Evolutionary conservation across 2,888 invertebrate species (phyloP), one percentile per base, ranked within the genome.

Genomic region (Nomada lathburiana): DNA sequence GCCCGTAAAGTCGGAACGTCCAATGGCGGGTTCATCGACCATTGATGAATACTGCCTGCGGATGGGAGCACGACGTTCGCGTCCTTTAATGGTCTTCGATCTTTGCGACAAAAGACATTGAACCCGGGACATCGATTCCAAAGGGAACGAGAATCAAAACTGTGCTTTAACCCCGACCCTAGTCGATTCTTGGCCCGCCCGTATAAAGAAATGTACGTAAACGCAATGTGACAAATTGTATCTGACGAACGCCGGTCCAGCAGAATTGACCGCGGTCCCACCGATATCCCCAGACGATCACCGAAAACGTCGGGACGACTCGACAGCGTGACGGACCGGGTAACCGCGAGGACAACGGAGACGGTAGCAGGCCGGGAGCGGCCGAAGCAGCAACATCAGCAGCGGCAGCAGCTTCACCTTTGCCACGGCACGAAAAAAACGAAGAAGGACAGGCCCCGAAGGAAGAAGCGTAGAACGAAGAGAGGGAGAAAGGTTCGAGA

Each of bases 401-500:
- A 64, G 50, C 78, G 44, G 50, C 76, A 53, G 84, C 83, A 80
- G 77, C 65, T 80, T 84, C 83, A 73, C 84, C 80, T 84, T 84
- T 84, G 80, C 83, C 80, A 80, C 71, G 74, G 20, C 18, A 20
- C 11, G 57, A 50, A 79, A 75, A 75, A 74, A 16, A 82, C n/a
- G 62, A 71, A 67, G 52, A 36, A 62, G 62, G 62, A 71, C 53
- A 23, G 7, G 11, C 29, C 20, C 44, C n/a, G 53, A 13, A 53
- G 55, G 68, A 70, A 42, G 55, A 26, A 44, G 53, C n/a, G 53
- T 59, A 7, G 67, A 26, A 52, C 23, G 26, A 53, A 16, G 53
- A 29, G 64, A 26, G 10, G 68, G 47, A 60, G 29, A 62, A 47
- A 64, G 69, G 69, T 80, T 71, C 79, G 65, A 65, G 81, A 73